A percentile compares a stretch with the other conserved stretches of the same genome.
phyloP scores from a whole-genome alignment of 2,888 invertebrate species.

The Ptilodon capucinus region DNA sequence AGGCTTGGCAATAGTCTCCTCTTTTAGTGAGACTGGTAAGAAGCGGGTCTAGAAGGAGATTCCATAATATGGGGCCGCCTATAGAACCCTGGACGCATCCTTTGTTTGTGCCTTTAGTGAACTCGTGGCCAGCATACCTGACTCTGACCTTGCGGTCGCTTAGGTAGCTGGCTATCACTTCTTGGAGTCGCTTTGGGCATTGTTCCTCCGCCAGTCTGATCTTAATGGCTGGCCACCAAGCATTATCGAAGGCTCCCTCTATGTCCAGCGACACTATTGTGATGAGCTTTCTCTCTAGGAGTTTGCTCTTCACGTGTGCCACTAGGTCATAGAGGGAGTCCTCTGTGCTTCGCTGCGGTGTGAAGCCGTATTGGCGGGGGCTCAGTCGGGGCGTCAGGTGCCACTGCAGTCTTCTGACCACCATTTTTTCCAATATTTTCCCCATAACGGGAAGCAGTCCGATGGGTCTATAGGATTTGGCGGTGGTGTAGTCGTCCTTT shows the following conservation, averaged over 20 bases:
- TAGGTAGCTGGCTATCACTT: not conserved
- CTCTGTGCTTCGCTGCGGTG: slow-evolving; percentile 3
- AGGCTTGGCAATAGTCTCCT: not conserved
- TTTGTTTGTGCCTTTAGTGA: not conserved
- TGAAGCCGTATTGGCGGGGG: slow-evolving; percentile 3
- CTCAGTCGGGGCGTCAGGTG: slow-evolving; percentile 1
- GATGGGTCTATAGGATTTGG: too few relatives aligned
- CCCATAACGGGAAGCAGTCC: too few relatives aligned
- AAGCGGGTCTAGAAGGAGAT: not conserved
- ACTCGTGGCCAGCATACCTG: not conserved
- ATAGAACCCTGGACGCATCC: not conserved
- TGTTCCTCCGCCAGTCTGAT: not conserved
- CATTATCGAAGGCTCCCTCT: too few relatives aligned
- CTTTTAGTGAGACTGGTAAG: not conserved
- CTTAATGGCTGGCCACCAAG: slow-evolving; percentile 3
- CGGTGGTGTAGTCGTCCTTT: too few relatives aligned
- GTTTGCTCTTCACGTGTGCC: not conserved
- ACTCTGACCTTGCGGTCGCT: not conserved
- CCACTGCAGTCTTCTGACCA: too few relatives aligned
- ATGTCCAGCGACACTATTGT: not conserved
- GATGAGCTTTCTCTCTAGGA: not conserved
- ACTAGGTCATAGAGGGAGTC: slow-evolving; percentile 4
- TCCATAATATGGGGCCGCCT: not conserved
- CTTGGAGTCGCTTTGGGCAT: not conserved
- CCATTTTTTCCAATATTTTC: too few relatives aligned